Evolutionary conservation across 1,140 invertebrate species (phyloP).

Genomic region (Brachionus rotundiformis): DNA sequence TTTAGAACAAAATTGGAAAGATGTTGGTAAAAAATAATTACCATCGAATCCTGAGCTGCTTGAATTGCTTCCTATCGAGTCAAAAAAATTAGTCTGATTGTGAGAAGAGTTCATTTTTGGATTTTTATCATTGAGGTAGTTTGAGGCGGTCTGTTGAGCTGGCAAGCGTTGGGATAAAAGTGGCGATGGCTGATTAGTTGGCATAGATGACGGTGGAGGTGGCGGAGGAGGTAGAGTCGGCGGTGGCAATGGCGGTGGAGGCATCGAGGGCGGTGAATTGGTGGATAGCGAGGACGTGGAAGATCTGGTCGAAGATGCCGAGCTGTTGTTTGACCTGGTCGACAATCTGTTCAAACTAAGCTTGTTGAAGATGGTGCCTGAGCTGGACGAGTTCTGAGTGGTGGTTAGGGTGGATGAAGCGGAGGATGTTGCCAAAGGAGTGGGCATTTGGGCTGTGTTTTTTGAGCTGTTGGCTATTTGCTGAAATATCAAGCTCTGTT

Average conservation of each 20-base stretch:
- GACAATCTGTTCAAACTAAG: conserved; percentile 14
- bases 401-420: conserved; percentile 15
- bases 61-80: conserved; percentile 9
- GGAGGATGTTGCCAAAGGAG: conserved; percentile 6
- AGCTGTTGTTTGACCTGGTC: neutral
- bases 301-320: conserved; percentile 36
- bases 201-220: conserved; percentile 15
- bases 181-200: neutral
- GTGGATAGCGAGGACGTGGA: conserved; percentile 46
- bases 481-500: neutral
- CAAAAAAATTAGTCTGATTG: conserved; percentile 18
- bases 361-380: neutral
- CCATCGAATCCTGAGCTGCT: conserved; percentile 5
- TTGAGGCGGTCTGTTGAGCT: neutral
- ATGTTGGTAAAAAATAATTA: neutral
- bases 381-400: neutral
- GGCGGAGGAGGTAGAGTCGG: conserved; percentile 34
- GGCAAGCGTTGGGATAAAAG: neutral
- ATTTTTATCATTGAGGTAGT: conserved; percentile 38
- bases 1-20: neutral
- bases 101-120: neutral
- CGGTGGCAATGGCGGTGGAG: conserved; percentile 16
- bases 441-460: neutral
- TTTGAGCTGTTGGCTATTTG: neutral
- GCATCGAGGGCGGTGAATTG: conserved; percentile 38